Percentiles rank a stretch among this genome's conserved stretches.
These are phyloP conservation scores for Patella pellucida DNA, from an alignment of 2,888 invertebrate genomes.

Conservation along the genomic window DNA sequence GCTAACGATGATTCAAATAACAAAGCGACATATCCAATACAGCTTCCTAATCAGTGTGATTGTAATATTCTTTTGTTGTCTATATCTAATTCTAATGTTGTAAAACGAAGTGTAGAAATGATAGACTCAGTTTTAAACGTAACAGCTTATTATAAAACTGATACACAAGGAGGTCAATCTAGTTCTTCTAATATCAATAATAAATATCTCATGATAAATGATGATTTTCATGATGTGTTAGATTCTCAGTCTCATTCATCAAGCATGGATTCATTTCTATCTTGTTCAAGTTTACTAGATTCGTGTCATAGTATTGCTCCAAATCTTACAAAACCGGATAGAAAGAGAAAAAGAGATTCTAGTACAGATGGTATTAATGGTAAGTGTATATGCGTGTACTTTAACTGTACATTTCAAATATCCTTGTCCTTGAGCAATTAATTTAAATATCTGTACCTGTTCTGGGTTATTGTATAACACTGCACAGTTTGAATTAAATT, in stretches of 20 bases:
- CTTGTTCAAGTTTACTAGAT: conserved; percentile 7
- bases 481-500: too few relatives aligned
- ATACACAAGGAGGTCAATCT: neutral
- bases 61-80: neutral
- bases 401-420: too few relatives aligned
- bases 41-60: neutral
- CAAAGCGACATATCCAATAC: neutral
- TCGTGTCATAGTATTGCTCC: neutral
- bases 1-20: neutral
- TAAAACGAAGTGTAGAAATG: neutral
- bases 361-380: neutral
- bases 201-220: neutral
- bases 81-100: neutral
- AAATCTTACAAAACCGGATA: neutral
- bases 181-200: neutral
- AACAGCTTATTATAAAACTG: neutral
- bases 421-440: too few relatives aligned
- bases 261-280: neutral
- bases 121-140: neutral
- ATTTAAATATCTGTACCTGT: too few relatives aligned
- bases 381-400: neutral
- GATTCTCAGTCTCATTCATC: neutral
- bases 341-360: conserved; percentile 8
- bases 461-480: too few relatives aligned
- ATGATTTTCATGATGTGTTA: neutral